Evolutionary conservation across 2,797 vertebrate genomes (phyloP).

Genomic region (Rallus crepitans): DNA sequence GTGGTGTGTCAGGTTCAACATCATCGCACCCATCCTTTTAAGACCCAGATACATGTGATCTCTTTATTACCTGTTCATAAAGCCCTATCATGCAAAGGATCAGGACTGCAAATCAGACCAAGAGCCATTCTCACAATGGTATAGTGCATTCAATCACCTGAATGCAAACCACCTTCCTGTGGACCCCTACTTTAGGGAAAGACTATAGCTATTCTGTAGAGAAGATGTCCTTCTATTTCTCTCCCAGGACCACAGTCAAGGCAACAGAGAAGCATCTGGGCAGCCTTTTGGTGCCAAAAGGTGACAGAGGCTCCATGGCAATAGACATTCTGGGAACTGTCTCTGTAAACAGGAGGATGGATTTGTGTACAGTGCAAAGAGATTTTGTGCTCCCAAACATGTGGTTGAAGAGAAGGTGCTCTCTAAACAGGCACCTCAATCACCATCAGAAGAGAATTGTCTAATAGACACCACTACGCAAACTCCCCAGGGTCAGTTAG

Average conservation of each 20-base stretch:
- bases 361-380: background rate
- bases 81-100: background rate
- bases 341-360: background rate
- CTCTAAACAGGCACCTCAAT: background rate
- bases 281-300: background rate
- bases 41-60: rapidly evolving
- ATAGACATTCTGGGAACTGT: background rate
- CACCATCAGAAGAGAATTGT: background rate
- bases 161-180: background rate
- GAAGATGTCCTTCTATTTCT: background rate
- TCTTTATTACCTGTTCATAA: background rate
- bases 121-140: background rate
- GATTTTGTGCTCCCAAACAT: background rate
- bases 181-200: background rate
- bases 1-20: background rate
- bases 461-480: background rate
- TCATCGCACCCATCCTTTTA: background rate
- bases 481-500: background rate
- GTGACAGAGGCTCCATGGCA: background rate
- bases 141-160: background rate
- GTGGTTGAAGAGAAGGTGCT: background rate
- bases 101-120: background rate
- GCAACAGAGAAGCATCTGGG: background rate
- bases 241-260: background rate
- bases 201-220: background rate